phyloP scores from a whole-genome alignment of 2,888 invertebrate species.

The Cremastinae sp. region DNA sequence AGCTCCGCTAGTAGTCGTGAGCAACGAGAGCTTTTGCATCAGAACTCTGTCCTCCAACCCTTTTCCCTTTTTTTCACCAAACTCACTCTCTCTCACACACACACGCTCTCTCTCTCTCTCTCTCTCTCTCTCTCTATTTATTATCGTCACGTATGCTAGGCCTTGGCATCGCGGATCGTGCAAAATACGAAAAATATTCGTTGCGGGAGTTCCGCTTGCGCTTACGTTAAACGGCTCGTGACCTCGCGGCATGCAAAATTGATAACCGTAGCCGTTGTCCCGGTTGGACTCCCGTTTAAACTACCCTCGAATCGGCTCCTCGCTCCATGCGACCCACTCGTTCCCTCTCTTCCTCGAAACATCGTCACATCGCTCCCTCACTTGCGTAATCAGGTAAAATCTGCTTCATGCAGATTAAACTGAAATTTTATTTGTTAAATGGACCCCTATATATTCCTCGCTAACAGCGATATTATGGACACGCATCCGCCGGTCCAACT shows the following conservation, averaged over 20 bases:
- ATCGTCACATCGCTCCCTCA: constrained; percentile 25
- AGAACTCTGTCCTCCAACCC: neutral
- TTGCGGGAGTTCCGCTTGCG: constrained; percentile 29
- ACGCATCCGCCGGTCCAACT: constrained; percentile 1
- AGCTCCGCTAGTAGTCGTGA: constrained; percentile 48
- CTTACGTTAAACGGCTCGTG: constrained; percentile 45
- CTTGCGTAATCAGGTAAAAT: constrained; percentile 54
- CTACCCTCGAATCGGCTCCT: constrained; percentile 11
- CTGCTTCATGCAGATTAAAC: constrained; percentile 56
- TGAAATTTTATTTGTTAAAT: constrained; percentile 43
- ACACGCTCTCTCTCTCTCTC: too few species aligned
- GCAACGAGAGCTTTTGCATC: constrained; percentile 37
- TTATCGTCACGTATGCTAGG: constrained; percentile 29
- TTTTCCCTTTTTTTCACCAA: constrained; percentile 1
- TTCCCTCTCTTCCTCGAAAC: neutral
- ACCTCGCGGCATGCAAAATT: constrained; percentile 57
- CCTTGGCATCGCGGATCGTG: constrained; percentile 38
- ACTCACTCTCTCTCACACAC: constrained; percentile 3
- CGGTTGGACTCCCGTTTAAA: constrained; percentile 49
- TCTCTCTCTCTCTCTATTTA: constrained; percentile 19
- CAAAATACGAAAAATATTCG: constrained; percentile 51
- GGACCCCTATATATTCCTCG: constrained; percentile 16
- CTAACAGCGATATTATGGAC: constrained; percentile 33
- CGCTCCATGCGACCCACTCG: neutral
- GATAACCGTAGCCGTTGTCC: constrained; percentile 58